phyloP scores from a whole-genome alignment of 2,888 invertebrate genomes.

The Encarsia formosa region DNA sequence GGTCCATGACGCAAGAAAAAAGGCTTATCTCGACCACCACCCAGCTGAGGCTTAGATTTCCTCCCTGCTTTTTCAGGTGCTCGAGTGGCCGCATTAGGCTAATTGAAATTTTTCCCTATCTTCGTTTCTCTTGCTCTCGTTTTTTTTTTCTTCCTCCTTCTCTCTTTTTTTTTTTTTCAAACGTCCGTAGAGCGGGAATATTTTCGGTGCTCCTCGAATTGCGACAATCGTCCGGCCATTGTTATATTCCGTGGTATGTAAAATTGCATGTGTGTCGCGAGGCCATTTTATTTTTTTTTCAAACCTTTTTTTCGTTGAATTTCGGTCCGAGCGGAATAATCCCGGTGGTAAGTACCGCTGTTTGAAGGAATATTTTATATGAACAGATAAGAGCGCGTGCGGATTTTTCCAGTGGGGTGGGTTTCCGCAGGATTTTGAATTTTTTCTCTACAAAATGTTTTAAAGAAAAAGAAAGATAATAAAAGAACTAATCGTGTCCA shows the following conservation, averaged over 20 bases:
- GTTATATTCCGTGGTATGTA: background rate
- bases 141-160: background rate
- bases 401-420: too few relatives aligned
- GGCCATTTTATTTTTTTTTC: background rate
- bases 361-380: too few relatives aligned
- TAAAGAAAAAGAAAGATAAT: too few relatives aligned
- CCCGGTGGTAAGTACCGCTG: too few relatives aligned
- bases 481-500: too few relatives aligned
- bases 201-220: slow-evolving; percentile 13
- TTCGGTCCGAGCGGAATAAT: too few relatives aligned
- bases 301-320: background rate
- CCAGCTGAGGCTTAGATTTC: slow-evolving; percentile 15
- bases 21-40: too few relatives aligned
- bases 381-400: too few relatives aligned
- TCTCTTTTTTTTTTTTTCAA: background rate
- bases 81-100: slow-evolving; percentile 16
- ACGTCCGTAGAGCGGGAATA: background rate
- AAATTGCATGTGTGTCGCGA: background rate
- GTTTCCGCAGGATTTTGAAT: too few relatives aligned
- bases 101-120: slow-evolving; percentile 25
- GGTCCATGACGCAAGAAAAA: too few relatives aligned
- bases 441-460: too few relatives aligned
- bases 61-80: slow-evolving; percentile 10
- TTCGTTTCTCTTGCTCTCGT: background rate
- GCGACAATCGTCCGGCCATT: slow-evolving; percentile 3